Base-by-base conservation (phyloP, 2,888 invertebrate genomes). In the Polylopha cassiicola region DNA sequence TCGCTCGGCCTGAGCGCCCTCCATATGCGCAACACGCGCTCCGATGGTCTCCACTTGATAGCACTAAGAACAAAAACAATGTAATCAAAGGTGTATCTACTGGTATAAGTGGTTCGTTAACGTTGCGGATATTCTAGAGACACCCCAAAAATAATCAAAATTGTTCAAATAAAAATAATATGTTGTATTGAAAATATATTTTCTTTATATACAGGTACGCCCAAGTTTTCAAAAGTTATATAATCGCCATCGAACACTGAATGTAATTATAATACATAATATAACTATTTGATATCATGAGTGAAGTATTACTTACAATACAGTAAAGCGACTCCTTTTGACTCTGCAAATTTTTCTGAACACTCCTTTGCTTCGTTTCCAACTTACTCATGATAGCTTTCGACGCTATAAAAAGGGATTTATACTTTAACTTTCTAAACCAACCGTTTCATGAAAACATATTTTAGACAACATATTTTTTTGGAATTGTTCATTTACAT, bases 311-410 rank as follows among this genome's bases (percentile, higher is more conserved):
- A 76, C 81, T 80, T 70, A 90, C 91, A 67, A 90, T 73, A 21
- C 81, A 74, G 50, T 91, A 91, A 4, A 89, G 72, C 0, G 86
- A 71, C 66, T 91, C 91, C 46, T 89, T 89, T 48, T 88, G 86
- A 26, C 59, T 77, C 51, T 78, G 76, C n/a, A 90, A 55, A 20
- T 76, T 77, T 39, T 75, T 85, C 51, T 87, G 78, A n/a, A 81
- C 59, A 9, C 58, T 62, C 2, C 62, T 65, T 34, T 85, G 80
- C 47, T 85, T 86, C 45, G 61, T 71, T 13, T 84, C 77, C 45
- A 88, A 46, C 48, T 87, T 86, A 47, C 58, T 63, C 60, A 79
- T 75, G 2, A 78, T 61, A 3, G 84, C 77, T 54, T 78, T 81
- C 1, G 74, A 73, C 4, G 86, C 86, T 77, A 59, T 10, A 60